Evolutionary conservation across 2,797 vertebrate species (phyloP).

Genomic region (Poeciliopsis presidionis): DNA sequence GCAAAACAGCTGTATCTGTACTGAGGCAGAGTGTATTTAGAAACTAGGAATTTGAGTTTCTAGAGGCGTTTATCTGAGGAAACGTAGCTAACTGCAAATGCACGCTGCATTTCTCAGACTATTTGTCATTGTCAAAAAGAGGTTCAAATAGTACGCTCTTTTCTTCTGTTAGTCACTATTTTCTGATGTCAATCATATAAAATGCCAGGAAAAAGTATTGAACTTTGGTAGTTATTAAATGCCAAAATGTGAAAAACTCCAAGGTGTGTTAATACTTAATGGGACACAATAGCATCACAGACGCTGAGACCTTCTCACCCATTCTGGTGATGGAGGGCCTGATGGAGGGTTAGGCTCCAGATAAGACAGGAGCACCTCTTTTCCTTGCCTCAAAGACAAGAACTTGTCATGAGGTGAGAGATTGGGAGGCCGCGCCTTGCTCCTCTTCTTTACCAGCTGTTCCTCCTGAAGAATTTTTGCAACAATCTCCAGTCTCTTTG

Average conservation of each 20-base stretch:
- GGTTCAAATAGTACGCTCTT: not conserved
- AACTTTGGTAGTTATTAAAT: not conserved
- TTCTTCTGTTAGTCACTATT: not conserved
- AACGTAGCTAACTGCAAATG: not conserved
- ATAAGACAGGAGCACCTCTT: slow-evolving; percentile 68
- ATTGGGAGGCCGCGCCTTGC: slow-evolving; percentile 8
- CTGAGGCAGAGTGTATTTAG: not conserved
- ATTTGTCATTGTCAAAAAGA: not conserved
- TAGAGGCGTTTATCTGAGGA: not conserved
- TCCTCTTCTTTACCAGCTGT: slow-evolving; percentile 57
- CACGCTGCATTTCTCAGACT: not conserved
- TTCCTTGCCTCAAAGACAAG: slow-evolving; percentile 36
- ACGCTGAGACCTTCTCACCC: slow-evolving; percentile 51
- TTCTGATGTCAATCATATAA: not conserved
- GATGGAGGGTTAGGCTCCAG: slow-evolving; percentile 55
- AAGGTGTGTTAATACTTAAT: not conserved
- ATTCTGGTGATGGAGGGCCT: slow-evolving; percentile 25
- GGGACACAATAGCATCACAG: slow-evolving; percentile 4
- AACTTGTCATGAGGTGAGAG: slow-evolving; percentile 17
- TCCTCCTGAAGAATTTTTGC: slow-evolving; percentile 82
- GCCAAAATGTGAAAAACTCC: not conserved
- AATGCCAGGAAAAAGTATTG: not conserved
- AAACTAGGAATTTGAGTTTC: not conserved
- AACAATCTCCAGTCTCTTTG: slow-evolving; percentile 83
- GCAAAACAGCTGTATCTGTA: not conserved